These are phyloP conservation scores for Beris morrisii DNA, from an alignment of 2,888 invertebrate genomes.

Conservation along the genomic window DNA sequence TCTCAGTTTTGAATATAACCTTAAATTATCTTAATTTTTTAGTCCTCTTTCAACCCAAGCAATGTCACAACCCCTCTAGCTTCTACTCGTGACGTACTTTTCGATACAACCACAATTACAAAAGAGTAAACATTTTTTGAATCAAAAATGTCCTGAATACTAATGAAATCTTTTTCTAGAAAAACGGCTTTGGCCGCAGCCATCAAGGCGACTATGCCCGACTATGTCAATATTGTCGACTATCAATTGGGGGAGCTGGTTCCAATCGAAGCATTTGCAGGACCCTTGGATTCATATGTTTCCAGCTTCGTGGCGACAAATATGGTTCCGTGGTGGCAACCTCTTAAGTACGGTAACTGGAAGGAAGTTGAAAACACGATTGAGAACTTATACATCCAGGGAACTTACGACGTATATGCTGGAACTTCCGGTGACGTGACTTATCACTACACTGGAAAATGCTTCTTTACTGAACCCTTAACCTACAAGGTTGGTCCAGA, in stretches of 20 bases:
- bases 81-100: no score
- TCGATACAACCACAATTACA: no score
- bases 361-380: slow-evolving; percentile 18
- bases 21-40: no score
- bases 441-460: not conserved
- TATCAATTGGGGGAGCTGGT: not conserved
- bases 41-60: no score
- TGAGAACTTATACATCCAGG: not conserved
- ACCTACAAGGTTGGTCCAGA: slow-evolving; percentile 2
- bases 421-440: slow-evolving; percentile 8
- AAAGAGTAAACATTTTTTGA: no score
- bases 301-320: not conserved
- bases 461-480: not conserved
- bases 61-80: no score
- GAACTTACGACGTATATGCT: slow-evolving; percentile 18
- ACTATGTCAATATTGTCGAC: not conserved
- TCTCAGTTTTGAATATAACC: no score
- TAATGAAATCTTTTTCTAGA: not conserved
- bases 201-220: not conserved
- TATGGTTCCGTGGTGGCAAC: slow-evolving; percentile 14
- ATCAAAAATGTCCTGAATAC: no score
- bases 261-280: not conserved
- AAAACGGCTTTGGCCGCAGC: not conserved
- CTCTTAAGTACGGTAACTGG: slow-evolving; percentile 21
- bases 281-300: not conserved